phyloP scores from a whole-genome alignment of 2,797 vertebrate genomes.

The Tenualosa ilisha region DNA sequence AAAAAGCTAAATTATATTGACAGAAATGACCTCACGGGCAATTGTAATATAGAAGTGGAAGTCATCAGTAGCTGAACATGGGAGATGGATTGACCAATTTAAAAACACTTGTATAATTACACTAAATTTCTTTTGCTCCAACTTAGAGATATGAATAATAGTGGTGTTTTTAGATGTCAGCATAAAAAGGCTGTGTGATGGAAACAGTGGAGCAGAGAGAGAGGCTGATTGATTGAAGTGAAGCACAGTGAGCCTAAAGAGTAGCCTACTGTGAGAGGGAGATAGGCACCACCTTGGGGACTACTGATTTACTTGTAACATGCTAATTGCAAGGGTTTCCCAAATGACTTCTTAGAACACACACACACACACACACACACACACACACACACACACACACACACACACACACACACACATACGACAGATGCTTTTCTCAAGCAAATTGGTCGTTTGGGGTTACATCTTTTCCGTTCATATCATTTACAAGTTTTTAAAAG shows the following conservation, averaged over 20 bases:
- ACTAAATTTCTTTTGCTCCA: not conserved
- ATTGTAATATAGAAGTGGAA: not conserved
- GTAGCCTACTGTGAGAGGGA: not conserved
- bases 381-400: slow-evolving; percentile 12
- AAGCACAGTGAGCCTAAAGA: not conserved
- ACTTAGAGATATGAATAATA: not conserved
- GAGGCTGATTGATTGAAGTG: not conserved
- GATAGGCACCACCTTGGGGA: not conserved
- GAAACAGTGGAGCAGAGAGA: not conserved
- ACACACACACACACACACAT: slow-evolving; percentile 3
- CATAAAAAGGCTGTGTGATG: not conserved
- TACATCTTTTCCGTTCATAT: too few species aligned
- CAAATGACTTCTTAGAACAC: not conserved
- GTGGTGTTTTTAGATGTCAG: not conserved
- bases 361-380: slow-evolving; percentile 11
- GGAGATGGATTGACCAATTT: not conserved
- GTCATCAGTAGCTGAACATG: not conserved
- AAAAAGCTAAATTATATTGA: not conserved
- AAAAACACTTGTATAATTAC: not conserved
- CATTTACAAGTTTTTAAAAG: not conserved
- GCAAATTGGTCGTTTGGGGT: not conserved
- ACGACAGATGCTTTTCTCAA: not conserved
- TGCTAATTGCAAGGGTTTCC: not conserved
- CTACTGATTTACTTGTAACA: not conserved
- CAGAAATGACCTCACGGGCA: not conserved